Evolutionary conservation across 2,113 vertebrate species (phyloP).

Genomic region (Rhagologus leucostigma): DNA sequence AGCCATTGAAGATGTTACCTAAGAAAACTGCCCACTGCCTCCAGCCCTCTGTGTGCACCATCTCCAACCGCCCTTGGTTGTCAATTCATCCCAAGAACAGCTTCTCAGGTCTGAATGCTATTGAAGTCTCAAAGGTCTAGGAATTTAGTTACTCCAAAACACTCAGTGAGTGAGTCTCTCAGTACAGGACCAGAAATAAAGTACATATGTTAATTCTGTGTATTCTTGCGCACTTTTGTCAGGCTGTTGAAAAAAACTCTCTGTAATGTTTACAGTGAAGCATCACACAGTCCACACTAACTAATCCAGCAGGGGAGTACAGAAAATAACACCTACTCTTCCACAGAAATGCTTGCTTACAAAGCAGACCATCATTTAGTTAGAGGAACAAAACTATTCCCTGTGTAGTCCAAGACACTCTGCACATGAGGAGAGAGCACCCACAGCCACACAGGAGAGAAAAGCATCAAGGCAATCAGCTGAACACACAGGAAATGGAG

Average conservation of each 20-base stretch:
- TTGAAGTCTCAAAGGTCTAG: background rate
- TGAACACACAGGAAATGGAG: background rate
- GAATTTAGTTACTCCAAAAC: background rate
- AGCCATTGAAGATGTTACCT: background rate
- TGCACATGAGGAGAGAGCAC: background rate
- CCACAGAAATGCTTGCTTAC: background rate
- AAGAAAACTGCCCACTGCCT: background rate
- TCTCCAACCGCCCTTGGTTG: background rate
- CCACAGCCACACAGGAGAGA: background rate
- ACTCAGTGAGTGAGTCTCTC: background rate
- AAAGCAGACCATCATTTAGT: background rate
- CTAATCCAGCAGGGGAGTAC: background rate
- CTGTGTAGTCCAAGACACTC: background rate
- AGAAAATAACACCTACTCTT: background rate
- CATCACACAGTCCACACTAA: background rate
- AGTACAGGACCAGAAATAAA: background rate
- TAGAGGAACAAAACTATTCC: background rate
- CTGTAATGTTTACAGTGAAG: accelerated
- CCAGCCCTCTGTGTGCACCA: accelerated
- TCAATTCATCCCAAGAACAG: background rate
- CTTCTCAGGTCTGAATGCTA: background rate
- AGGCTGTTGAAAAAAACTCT: background rate
- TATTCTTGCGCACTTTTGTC: background rate
- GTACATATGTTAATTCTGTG: background rate
- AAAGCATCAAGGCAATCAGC: background rate